Conservation (phyloP, 2,888 invertebrate species). For the Imbricaverruca yamaguchii region DNA sequence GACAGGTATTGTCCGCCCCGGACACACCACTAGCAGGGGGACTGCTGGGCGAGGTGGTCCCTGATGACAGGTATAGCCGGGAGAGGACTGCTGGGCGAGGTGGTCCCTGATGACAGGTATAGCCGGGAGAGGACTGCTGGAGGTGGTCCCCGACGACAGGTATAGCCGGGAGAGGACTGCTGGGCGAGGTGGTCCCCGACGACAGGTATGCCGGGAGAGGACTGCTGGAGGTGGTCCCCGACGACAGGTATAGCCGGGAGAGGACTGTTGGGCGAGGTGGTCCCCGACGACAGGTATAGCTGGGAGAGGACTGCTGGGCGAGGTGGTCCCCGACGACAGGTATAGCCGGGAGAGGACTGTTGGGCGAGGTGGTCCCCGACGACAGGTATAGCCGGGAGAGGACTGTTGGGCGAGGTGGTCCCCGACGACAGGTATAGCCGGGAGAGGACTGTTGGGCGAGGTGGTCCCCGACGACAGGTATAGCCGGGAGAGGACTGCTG, state of each 20-base stretch:
- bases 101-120: slow-evolving; percentile 29
- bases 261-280: slow-evolving; percentile 29
- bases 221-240: slow-evolving; percentile 29
- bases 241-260: slow-evolving; percentile 25
- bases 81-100: slow-evolving; percentile 29
- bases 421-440: slow-evolving; percentile 26
- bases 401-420: slow-evolving; percentile 28
- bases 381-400: slow-evolving; percentile 26
- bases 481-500: slow-evolving; percentile 27
- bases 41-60: slow-evolving; percentile 29
- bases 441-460: slow-evolving; percentile 29
- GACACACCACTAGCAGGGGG: too few relatives aligned
- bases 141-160: slow-evolving; percentile 29
- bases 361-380: slow-evolving; percentile 28
- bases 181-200: slow-evolving; percentile 28
- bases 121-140: slow-evolving; percentile 27
- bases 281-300: slow-evolving; percentile 27
- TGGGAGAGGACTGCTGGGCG: slow-evolving; percentile 30
- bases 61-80: slow-evolving; percentile 26
- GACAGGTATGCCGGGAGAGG: slow-evolving; percentile 28
- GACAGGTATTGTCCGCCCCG: slow-evolving; percentile 23
- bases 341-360: slow-evolving; percentile 26
- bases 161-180: slow-evolving; percentile 27
- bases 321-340: slow-evolving; percentile 29
- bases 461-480: slow-evolving; percentile 29